Evolutionary conservation across 2,797 vertebrate genomes (phyloP).

Genomic region (Pseudochirops cupreus): DNA sequence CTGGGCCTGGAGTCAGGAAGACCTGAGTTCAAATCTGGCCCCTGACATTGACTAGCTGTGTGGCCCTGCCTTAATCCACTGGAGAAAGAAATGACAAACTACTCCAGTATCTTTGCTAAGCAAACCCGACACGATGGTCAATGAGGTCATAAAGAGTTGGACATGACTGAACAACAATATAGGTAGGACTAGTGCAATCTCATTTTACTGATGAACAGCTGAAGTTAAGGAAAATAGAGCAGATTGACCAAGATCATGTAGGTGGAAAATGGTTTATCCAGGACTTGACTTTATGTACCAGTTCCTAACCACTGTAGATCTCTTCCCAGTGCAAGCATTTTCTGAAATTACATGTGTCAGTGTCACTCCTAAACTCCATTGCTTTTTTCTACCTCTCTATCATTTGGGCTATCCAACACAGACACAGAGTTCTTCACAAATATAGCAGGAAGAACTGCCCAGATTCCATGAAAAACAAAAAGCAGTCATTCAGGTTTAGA

Average conservation of each 20-base stretch:
- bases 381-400: background rate
- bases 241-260: background rate
- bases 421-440: background rate
- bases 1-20: background rate
- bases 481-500: too few relatives aligned
- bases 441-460: too few relatives aligned
- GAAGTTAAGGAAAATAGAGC: background rate
- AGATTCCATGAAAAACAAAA: too few relatives aligned
- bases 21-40: background rate
- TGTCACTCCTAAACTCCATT: background rate
- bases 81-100: background rate
- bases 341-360: background rate
- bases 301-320: background rate
- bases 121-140: background rate
- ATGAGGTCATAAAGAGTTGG: background rate
- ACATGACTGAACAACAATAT: background rate
- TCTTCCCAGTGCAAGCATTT: background rate
- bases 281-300: background rate
- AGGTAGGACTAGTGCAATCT: background rate
- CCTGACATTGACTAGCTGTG: background rate
- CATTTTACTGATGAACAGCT: background rate
- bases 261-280: background rate
- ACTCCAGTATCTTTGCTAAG: background rate
- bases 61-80: background rate
- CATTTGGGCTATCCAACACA: background rate